phyloP scores from a whole-genome alignment of 2,797 vertebrate species.

The Lithobates pipiens region DNA sequence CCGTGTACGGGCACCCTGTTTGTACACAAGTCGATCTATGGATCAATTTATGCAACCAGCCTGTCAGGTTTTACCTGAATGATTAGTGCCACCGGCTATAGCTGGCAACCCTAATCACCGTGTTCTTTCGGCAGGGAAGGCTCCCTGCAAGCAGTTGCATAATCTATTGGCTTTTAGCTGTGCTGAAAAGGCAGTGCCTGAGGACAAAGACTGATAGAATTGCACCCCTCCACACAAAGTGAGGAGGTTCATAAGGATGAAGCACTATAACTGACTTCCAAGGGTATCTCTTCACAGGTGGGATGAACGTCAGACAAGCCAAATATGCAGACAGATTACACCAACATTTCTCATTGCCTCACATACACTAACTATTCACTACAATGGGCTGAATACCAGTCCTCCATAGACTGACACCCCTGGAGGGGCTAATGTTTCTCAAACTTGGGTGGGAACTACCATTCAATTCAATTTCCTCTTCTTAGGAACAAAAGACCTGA shows the following conservation, averaged over 20 bases:
- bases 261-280: background rate
- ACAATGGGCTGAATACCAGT: constrained; percentile 13
- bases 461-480: constrained; percentile 27
- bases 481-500: constrained; percentile 33
- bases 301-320: background rate
- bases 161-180: background rate
- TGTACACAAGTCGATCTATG: too few species aligned
- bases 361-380: background rate
- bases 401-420: constrained; percentile 3
- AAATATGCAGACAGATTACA: background rate
- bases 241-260: background rate
- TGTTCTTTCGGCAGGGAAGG: too few species aligned
- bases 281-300: constrained; percentile 12
- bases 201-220: background rate
- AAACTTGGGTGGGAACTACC: constrained; percentile 22
- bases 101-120: too few species aligned
- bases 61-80: too few species aligned
- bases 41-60: too few species aligned
- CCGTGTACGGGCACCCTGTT: too few species aligned
- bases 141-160: too few species aligned
- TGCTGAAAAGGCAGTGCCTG: background rate
- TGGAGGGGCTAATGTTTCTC: constrained; percentile 39
- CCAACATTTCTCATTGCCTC: constrained; percentile 4
- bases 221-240: background rate
- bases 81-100: too few species aligned